phyloP scores from a whole-genome alignment of 2,797 vertebrate genomes.

The Sebastes hubbsi region DNA sequence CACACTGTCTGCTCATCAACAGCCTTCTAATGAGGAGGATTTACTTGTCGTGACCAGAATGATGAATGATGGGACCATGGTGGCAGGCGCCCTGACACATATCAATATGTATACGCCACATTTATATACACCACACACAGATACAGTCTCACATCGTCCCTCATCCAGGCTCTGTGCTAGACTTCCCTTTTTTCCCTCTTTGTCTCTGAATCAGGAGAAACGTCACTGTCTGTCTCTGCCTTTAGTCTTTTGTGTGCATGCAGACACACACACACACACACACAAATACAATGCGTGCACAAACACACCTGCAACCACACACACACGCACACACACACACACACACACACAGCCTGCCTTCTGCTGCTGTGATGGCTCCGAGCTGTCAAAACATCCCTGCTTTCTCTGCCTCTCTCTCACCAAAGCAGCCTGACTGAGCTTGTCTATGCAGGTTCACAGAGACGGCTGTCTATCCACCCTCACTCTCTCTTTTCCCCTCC shows the following conservation, averaged over 20 bases:
- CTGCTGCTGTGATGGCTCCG: constrained; percentile 79
- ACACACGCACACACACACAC: constrained; percentile 29
- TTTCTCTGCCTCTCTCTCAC: constrained; percentile 56
- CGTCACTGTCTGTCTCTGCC: constrained; percentile 59
- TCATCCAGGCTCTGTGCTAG: constrained; percentile 41
- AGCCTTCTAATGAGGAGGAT: constrained; percentile 26
- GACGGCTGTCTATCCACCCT: constrained; percentile 60
- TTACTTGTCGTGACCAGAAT: constrained; percentile 19
- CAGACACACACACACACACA: constrained; percentile 32
- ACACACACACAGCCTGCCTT: constrained; percentile 59
- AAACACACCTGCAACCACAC: constrained; percentile 45
- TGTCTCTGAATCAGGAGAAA: constrained; percentile 65
- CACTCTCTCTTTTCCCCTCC: constrained; percentile 22
- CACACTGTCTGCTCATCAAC: constrained; percentile 30
- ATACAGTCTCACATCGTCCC: constrained; percentile 27
- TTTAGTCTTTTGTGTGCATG: constrained; percentile 50
- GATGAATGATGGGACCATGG: constrained; percentile 47
- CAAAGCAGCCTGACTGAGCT: constrained; percentile 70
- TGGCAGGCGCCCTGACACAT: constrained; percentile 28
- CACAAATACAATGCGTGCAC: constrained; percentile 45
- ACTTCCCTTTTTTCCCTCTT: constrained; percentile 42
- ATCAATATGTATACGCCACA: constrained; percentile 40
- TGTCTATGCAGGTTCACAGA: constrained; percentile 71
- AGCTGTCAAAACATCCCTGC: constrained; percentile 81
- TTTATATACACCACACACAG: constrained; percentile 42